Conservation (phyloP, 2,888 invertebrate genomes). For the Eretmocerus hayati region DNA sequence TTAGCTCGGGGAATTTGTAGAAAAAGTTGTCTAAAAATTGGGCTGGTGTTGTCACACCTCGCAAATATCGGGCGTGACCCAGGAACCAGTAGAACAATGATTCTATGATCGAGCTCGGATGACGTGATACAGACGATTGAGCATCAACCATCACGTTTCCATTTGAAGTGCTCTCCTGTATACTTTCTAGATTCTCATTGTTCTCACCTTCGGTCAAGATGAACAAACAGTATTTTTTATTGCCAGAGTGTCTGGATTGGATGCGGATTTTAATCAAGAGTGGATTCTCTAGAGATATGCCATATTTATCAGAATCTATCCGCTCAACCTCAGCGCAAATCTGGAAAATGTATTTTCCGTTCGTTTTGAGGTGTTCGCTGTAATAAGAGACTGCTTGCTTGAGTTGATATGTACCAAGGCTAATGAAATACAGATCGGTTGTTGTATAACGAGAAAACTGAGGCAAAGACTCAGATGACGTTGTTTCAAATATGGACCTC, state of each 20-base stretch:
- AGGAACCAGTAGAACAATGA: slow-evolving; percentile 7
- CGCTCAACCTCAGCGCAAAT: neutral
- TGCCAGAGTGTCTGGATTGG: neutral
- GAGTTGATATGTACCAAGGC: neutral
- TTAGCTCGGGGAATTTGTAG: too few species aligned
- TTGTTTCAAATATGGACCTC: neutral
- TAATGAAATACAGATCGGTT: neutral
- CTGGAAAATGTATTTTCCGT: slow-evolving; percentile 1
- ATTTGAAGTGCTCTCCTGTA: neutral
- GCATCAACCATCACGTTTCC: neutral
- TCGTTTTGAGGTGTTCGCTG: neutral
- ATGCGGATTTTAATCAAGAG: neutral
- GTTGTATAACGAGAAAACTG: neutral
- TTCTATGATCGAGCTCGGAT: slow-evolving; percentile 1
- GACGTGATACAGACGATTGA: too few species aligned
- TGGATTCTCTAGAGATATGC: neutral
- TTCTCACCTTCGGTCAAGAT: neutral
- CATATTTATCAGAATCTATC: neutral
- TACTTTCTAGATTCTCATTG: neutral
- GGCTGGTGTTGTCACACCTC: neutral
- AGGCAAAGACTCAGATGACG: neutral
- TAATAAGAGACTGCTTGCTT: slow-evolving; percentile 9
- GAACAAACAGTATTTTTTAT: neutral
- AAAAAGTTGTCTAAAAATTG: neutral
- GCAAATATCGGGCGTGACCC: slow-evolving; percentile 6